A percentile compares a stretch with the other conserved stretches of the same genome.
phyloP scores from a whole-genome alignment of 2,113 vertebrate species.

The Raja brachyura region DNA sequence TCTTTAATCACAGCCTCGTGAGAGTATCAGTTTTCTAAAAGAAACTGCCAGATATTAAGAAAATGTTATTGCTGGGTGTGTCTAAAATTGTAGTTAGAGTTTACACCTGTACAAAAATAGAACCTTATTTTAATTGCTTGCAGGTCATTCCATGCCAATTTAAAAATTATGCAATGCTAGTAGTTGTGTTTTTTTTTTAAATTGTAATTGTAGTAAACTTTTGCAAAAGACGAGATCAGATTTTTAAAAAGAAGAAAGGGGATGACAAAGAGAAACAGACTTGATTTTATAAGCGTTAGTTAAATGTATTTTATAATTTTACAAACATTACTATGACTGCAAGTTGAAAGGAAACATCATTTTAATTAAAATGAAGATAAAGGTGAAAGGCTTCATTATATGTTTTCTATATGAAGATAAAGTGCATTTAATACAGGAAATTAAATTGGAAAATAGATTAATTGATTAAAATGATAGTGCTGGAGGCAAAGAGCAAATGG shows the following conservation, averaged over 20 bases:
- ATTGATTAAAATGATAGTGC: background rate
- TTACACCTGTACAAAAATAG: constrained; percentile 73
- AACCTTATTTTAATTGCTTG: constrained; percentile 84
- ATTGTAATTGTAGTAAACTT: background rate
- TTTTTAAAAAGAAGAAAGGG: background rate
- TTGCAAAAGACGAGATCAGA: background rate
- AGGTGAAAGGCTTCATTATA: background rate
- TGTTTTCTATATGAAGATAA: background rate
- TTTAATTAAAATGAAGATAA: background rate
- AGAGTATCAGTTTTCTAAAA: constrained; percentile 91
- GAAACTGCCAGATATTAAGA: constrained; percentile 94
- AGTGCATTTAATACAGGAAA: background rate
- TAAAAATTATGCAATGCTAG: constrained; percentile 55
- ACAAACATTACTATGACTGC: background rate
- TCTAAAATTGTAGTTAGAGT: constrained; percentile 89
- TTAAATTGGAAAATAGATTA: background rate
- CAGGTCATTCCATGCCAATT: constrained; percentile 85
- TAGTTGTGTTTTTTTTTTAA: background rate
- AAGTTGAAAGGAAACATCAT: constrained; percentile 4
- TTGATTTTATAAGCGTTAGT: background rate
- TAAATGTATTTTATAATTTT: background rate
- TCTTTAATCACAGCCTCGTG: constrained; percentile 92
- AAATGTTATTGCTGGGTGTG: constrained; percentile 98
- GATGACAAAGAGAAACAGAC: background rate
- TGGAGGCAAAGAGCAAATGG: background rate